Evolutionary conservation across 1,140 invertebrate species (phyloP), one percentile per base, ranked within the genome.

Genomic region (Halictus rubicundus): DNA sequence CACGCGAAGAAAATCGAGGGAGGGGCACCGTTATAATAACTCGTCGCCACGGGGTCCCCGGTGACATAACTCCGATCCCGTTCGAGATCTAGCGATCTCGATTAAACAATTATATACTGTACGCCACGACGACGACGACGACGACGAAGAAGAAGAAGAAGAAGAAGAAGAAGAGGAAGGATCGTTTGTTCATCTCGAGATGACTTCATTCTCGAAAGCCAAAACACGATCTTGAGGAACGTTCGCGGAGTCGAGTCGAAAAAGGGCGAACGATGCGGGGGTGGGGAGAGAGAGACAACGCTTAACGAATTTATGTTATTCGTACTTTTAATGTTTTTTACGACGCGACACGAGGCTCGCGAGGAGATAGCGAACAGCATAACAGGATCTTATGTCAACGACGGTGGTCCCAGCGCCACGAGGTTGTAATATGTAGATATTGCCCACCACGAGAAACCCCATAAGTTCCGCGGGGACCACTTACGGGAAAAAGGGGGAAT

Each of bases 371-470:
- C 86, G 85, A 84, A 85, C 87, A 83, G 85, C 84, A 89, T 89
- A 90, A 90, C 87, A 89, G 88, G 88, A 90, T 90, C 89, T 88
- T 87, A 87, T 89, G 88, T 90, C 88, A 88, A 88, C 83, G 85
- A 84, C 80, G 89, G 89, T 90, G 89, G 89, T 90, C 89, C 80
- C 84, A 80, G 81, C 74, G 84, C 84, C 87, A 85, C 87, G 86
- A 88, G 86, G 78, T 84, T 86, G 86, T 87, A 87, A 88, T 86
- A 87, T 88, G 87, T 83, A 89, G 88, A 89, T 89, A 88, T 87
- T 85, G 84, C 82, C 84, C 84, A 81, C 84, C 84, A 80, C 69
- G 86, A 78, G 84, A 86, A 88, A 88, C 80, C 86, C 87, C 87
- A 88, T 88, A 88, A 88, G 82, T 78, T 82, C 87, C 87, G 80